A percentile compares a stretch with the other conserved stretches of the same genome.
phyloP scores from a whole-genome alignment of 2,797 vertebrate genomes.

The Atherinosoma microstoma region DNA sequence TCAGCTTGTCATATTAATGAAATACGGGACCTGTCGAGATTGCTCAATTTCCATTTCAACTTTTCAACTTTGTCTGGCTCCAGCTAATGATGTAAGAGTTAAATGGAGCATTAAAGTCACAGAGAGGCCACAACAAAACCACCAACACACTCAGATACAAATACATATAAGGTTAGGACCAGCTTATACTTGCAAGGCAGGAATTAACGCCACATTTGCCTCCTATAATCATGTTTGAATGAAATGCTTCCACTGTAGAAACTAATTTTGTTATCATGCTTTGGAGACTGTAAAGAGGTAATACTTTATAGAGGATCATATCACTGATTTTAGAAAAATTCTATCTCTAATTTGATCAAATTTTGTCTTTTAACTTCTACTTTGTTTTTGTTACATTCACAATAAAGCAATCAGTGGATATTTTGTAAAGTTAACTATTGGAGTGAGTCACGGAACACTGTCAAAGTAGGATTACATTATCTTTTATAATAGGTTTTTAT shows the following conservation, averaged over 20 bases:
- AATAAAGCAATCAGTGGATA: not conserved
- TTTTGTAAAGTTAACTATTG: not conserved
- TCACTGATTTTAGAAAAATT: too few species aligned
- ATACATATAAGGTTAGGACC: constrained; percentile 61
- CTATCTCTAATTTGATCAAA: too few species aligned
- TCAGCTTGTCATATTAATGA: constrained; percentile 81
- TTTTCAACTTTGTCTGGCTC: constrained; percentile 81
- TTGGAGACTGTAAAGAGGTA: constrained; percentile 26
- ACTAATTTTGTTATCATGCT: constrained; percentile 17
- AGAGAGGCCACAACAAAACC: constrained; percentile 61
- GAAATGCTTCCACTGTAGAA: constrained; percentile 1
- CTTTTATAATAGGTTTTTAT: too few species aligned
- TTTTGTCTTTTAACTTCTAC: not conserved
- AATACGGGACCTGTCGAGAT: constrained; percentile 73
- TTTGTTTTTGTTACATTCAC: not conserved
- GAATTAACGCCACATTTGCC: constrained; percentile 43
- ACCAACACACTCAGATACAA: constrained; percentile 38
- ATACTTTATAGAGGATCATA: not conserved
- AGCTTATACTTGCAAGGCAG: constrained; percentile 12
- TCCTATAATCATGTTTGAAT: constrained; percentile 23
- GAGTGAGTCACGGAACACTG: not conserved
- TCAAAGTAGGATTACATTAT: not conserved
- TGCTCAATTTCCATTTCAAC: constrained; percentile 83
- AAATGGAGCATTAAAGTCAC: constrained; percentile 76
- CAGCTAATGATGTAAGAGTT: constrained; percentile 77